Evolutionary conservation across 2,888 invertebrate species (phyloP).

Genomic region (Neuroscelio doddi): DNA sequence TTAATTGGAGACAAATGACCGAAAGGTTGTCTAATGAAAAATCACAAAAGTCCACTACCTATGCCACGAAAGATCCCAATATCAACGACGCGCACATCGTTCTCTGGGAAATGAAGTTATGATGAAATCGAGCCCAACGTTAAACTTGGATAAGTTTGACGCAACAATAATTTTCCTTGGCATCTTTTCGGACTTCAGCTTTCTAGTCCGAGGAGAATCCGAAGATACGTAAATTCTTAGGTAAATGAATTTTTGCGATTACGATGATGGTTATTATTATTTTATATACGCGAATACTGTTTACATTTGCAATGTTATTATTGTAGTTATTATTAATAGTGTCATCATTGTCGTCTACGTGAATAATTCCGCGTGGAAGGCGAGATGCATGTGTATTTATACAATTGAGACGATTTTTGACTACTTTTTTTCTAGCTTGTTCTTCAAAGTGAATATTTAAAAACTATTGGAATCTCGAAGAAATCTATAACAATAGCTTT

Average conservation of each 20-base stretch:
- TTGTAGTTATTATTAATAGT: no score
- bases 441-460: neutral
- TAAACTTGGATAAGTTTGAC: constrained; percentile 8
- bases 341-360: no score
- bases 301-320: constrained; percentile 6
- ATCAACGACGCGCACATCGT: constrained; percentile 91
- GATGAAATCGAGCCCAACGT: constrained; percentile 64
- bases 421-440: neutral
- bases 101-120: constrained; percentile 91
- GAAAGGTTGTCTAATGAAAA: constrained; percentile 73
- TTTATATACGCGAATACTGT: neutral
- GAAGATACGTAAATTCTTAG: neutral
- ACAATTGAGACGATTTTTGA: neutral
- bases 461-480: no score
- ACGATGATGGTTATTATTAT: neutral
- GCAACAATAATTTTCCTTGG: no score
- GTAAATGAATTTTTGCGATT: constrained; percentile 6
- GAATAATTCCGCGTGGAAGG: no score
- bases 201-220: no score
- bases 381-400: no score
- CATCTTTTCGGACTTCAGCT: no score
- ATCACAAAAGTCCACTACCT: constrained; percentile 61
- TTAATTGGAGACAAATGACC: constrained; percentile 85
- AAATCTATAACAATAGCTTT: no score
- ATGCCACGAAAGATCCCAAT: constrained; percentile 78